Conservation (phyloP, 2,888 invertebrate species). For the Tethea ocularis region DNA sequence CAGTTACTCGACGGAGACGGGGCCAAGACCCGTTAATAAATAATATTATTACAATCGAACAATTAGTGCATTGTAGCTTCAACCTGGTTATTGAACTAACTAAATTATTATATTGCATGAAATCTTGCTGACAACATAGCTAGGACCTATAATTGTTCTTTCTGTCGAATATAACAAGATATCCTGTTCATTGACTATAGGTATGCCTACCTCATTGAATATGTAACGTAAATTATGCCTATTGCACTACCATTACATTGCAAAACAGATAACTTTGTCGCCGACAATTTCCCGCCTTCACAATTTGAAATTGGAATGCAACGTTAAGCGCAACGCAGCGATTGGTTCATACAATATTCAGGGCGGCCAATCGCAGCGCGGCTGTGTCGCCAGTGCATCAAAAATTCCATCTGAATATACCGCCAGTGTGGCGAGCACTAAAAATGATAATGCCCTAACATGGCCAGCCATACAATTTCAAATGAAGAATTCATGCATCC, state of each 20-base stretch:
- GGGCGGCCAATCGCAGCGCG: conserved; percentile 76
- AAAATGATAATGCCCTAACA: conserved; percentile 84
- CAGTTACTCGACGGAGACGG: conserved; percentile 15
- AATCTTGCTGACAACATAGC: neutral
- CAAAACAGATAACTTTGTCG: conserved; percentile 70
- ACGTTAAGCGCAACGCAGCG: conserved; percentile 77
- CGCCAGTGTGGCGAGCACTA: conserved; percentile 81
- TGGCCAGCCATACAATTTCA: conserved; percentile 79
- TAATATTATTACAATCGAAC: conserved; percentile 35
- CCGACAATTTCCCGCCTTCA: conserved; percentile 74
- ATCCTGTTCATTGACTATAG: neutral
- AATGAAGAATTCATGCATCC: conserved; percentile 81
- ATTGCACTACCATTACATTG: conserved; percentile 61
- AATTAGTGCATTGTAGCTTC: conserved; percentile 42
- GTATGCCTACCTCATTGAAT: conserved; percentile 50
- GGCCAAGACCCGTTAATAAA: conserved; percentile 38
- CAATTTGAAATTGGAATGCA: conserved; percentile 83
- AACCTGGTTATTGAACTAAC: conserved; percentile 24
- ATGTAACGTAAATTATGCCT: conserved; percentile 67
- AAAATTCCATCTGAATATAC: conserved; percentile 84
- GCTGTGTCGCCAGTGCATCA: conserved; percentile 84
- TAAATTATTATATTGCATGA: neutral
- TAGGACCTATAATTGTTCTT: neutral
- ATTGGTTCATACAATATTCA: conserved; percentile 84
- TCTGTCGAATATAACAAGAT: neutral